Base-by-base conservation (phyloP, 2,888 invertebrate species). In the Polydesmus complanatus region DNA sequence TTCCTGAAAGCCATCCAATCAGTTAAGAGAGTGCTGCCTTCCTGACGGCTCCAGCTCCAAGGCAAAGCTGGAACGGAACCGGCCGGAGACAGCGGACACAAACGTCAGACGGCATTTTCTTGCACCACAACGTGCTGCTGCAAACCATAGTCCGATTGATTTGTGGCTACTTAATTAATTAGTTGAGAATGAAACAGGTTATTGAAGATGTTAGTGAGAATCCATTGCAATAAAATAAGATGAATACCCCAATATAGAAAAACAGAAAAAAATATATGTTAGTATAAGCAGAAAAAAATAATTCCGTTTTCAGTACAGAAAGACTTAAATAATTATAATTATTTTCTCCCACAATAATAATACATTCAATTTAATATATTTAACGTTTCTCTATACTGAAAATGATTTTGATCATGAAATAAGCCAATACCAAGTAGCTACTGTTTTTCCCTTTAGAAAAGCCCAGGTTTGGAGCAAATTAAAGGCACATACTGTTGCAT, bases 61-160 rank as follows among this genome's bases (percentile, higher is more conserved):
- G 60, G 60, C 60, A 60, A 53, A 22, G 55, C 60, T 54, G 60
- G 60, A 49, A 60, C 60, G 37, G 60, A 60, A 52, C 60, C 61
- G 27, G 56, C 61, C 56, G 56, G 61, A 23, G 56, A 61, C 61
- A 56, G 61, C 56, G 47, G 51, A 21, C n/a, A 55, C 51, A 56
- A 49, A 50, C 56, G 56, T 63, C 61, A 63, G 55, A 63, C 56
- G 58, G 63, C 61, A 47, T 63, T 63, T 47, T 63, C 63, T 54
- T 63, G 63, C 51, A 63, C 63, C 50, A 63, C 52, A n/a, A n/a
- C n/a, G 27, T 63, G 63, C 37, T 63, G 63, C 51, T 63, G 63
- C 58, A 62, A 53, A 23, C 63, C 63, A 57, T 63, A 63, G 59
- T 63, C 63, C 50, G 63, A 63, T 47, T 63, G 63, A 56, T 62